Percentiles rank a stretch among this genome's conserved stretches.
Evolutionary conservation across 2,113 vertebrate genomes (phyloP).

Genomic region (Protobothrops mucrosquamatus): DNA sequence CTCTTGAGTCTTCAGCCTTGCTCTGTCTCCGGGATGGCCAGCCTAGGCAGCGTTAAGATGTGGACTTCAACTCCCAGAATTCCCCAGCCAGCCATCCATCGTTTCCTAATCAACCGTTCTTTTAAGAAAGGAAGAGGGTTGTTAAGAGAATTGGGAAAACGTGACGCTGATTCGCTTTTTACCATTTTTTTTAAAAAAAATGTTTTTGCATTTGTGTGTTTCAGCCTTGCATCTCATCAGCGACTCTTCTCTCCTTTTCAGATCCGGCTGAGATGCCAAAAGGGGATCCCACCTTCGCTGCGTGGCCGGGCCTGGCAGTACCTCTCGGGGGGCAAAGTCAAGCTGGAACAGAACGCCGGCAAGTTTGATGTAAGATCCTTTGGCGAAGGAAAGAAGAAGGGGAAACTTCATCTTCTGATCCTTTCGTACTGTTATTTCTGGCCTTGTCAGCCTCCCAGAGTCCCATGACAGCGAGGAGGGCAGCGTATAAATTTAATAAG

Average conservation of each 20-base stretch:
- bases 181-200: too few species aligned
- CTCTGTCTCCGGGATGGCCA: too few species aligned
- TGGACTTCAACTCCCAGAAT: too few species aligned
- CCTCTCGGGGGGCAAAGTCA: slow-evolving; percentile 92
- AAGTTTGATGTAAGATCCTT: slow-evolving; percentile 84
- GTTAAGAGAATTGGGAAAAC: too few species aligned
- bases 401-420: too few species aligned
- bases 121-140: too few species aligned
- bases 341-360: slow-evolving; percentile 85
- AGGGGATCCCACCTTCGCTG: slow-evolving; percentile 93
- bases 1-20: too few species aligned
- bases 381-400: background rate
- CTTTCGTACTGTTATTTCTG: background rate
- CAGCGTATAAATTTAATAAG: background rate
- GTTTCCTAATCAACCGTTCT: background rate
- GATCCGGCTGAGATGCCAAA: slow-evolving; percentile 97
- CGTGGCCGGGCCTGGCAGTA: slow-evolving; percentile 97
- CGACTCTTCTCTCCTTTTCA: slow-evolving; percentile 46
- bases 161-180: too few species aligned
- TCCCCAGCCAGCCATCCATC: too few species aligned
- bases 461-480: background rate
- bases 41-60: too few species aligned
- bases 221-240: background rate
- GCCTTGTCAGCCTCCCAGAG: background rate
- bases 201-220: background rate